phyloP scores from a whole-genome alignment of 2,113 vertebrate species.

The Gymnobelideus leadbeateri region DNA sequence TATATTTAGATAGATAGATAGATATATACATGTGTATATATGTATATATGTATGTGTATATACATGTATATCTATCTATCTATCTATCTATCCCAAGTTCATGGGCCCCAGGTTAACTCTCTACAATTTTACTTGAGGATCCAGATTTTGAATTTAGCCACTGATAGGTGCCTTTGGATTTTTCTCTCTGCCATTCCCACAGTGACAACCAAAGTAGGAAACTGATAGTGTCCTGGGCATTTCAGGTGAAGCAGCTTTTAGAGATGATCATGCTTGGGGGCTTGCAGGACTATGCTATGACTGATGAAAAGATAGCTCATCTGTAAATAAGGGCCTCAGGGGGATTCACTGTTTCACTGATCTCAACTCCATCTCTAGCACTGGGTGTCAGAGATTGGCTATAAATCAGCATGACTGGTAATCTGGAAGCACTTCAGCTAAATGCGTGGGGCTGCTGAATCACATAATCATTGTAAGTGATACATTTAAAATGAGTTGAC shows the following conservation, averaged over 20 bases:
- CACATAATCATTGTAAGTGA: constrained; percentile 25
- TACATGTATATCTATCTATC: too few species aligned
- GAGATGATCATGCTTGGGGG: not conserved
- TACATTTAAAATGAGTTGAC: constrained; percentile 17
- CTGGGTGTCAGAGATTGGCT: not conserved
- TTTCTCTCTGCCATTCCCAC: not conserved
- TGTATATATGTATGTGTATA: too few species aligned
- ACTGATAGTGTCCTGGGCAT: not conserved
- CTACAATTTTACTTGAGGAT: not conserved
- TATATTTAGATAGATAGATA: too few species aligned
- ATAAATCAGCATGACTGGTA: constrained; percentile 1
- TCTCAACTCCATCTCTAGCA: not conserved
- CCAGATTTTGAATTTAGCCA: not conserved
- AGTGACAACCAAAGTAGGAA: not conserved
- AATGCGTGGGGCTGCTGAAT: not conserved
- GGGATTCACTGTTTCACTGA: constrained; percentile 2
- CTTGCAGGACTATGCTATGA: not conserved
- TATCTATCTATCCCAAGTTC: not conserved
- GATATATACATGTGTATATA: too few species aligned
- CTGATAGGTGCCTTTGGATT: not conserved
- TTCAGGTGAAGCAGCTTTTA: not conserved
- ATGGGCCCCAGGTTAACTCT: not conserved
- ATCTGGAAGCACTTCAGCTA: constrained; percentile 15
- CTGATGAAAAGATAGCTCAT: not conserved
- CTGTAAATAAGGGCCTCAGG: not conserved